Base-by-base conservation (phyloP, 2,888 invertebrate genomes). In the Drosophila anceps region DNA sequence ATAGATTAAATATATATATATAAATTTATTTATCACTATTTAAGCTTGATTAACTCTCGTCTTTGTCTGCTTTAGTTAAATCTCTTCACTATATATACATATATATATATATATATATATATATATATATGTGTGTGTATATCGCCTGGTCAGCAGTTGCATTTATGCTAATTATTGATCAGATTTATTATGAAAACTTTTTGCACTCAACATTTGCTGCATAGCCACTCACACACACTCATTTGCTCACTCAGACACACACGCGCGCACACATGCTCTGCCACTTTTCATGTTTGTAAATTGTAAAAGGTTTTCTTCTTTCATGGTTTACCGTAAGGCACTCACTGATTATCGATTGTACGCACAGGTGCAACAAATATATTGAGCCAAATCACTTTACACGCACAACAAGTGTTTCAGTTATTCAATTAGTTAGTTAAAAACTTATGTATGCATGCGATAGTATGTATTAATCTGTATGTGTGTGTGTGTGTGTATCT, bases 351-450 rank as follows among this genome's bases (percentile, higher is more conserved):
- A 73, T 73, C 31, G 67, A 48, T 33, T 57, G 59, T 46, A 64
- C 51, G 50, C 48, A 55, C 50, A 60, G 60, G 55, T 66, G 59
- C 35, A 58, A 55, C 63, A 51, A 33, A 48, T 48, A 3, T 48
- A 3, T 2, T 2, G 12, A 18, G 12, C 7, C 18, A 50, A 50
- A 33, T 24, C n/a, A 33, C 33, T 43, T 33, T 4, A n/a, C 31
- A 58, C 59, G 37, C 51, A 75, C 81, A 81, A 81, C 80, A 78
- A 78, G 81, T 80, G 77, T 65, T 72, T 51, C 24, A 46, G 13
- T 35, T 50, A 55, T 63, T 50, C 39, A 61, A 48, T 64, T 55
- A 46, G 35, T 51, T 55, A 50, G 12, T 69, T 50, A 57, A 61
- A 35, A 60, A 41, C 48, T 27, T 43, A 43, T 61, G 15, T 20